phyloP scores from a whole-genome alignment of 2,113 vertebrate species.

The Cranoglanis bouderius region DNA sequence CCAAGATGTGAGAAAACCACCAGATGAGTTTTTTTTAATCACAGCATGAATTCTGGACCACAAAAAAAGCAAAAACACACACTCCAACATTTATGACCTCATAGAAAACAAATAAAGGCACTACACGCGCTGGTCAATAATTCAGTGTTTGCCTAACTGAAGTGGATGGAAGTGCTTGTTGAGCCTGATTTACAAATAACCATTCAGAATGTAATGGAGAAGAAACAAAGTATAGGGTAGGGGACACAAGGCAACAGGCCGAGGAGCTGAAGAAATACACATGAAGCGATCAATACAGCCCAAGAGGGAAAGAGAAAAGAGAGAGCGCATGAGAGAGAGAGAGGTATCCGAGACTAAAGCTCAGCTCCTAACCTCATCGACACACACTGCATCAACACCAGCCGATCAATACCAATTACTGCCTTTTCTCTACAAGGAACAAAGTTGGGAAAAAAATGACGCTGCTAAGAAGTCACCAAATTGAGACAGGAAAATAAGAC shows the following conservation, averaged over 20 bases:
- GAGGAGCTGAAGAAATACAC: constrained; percentile 8
- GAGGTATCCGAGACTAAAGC: background rate
- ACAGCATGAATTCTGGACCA: background rate
- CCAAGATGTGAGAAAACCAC: background rate
- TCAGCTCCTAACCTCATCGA: background rate
- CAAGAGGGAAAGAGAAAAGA: background rate
- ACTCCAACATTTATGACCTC: background rate
- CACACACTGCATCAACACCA: constrained; percentile 33
- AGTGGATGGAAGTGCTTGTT: constrained; percentile 17
- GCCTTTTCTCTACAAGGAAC: constrained; percentile 17
- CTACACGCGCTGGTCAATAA: background rate
- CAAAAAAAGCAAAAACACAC: background rate
- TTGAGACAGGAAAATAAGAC: background rate
- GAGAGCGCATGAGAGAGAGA: background rate
- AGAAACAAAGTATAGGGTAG: constrained; percentile 9
- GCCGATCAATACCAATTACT: constrained; percentile 38
- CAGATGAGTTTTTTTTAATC: background rate
- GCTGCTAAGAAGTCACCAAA: constrained; percentile 12
- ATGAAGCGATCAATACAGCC: constrained; percentile 17
- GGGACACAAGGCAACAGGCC: constrained; percentile 7
- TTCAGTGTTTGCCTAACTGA: constrained; percentile 1
- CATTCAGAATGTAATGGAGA: constrained; percentile 21
- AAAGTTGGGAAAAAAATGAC: background rate
- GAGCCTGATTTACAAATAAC: constrained; percentile 43
- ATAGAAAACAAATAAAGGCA: constrained; percentile 3